phyloP scores from a whole-genome alignment of 2,113 vertebrate genomes.

The Panthera leo region DNA sequence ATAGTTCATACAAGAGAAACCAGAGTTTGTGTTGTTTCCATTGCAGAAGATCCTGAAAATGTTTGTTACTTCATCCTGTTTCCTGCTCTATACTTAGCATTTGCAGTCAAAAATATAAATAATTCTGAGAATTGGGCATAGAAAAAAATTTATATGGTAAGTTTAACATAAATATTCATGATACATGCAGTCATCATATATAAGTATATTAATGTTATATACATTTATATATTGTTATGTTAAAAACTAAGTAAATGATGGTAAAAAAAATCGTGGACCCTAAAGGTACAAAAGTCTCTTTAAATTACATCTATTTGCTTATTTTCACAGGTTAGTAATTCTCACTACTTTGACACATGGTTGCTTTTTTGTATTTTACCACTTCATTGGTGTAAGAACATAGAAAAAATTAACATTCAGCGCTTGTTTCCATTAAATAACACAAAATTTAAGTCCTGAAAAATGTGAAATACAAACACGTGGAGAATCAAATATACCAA shows the following conservation, averaged over 20 bases:
- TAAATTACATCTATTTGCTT: constrained; percentile 15
- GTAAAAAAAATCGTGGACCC: constrained; percentile 28
- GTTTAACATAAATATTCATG: background rate
- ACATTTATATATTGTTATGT: background rate
- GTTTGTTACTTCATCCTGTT: background rate
- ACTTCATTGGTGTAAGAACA: background rate
- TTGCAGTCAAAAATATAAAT: background rate
- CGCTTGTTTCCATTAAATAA: background rate
- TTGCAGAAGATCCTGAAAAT: background rate
- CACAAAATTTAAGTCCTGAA: background rate
- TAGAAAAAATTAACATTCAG: background rate
- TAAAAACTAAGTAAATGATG: background rate
- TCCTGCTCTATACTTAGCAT: background rate
- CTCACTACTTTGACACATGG: background rate
- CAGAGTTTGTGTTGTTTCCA: background rate
- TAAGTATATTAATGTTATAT: background rate
- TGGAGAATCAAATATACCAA: background rate
- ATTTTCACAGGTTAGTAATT: constrained; percentile 11
- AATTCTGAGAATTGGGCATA: background rate
- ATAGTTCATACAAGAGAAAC: background rate
- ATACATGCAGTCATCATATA: background rate
- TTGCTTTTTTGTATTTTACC: background rate
- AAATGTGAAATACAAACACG: background rate
- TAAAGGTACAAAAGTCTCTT: background rate
- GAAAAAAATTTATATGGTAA: background rate